A percentile compares a stretch with the other conserved stretches of the same genome.
Evolutionary conservation across 2,113 vertebrate species (phyloP).

Genomic region (Cercocebus atys): DNA sequence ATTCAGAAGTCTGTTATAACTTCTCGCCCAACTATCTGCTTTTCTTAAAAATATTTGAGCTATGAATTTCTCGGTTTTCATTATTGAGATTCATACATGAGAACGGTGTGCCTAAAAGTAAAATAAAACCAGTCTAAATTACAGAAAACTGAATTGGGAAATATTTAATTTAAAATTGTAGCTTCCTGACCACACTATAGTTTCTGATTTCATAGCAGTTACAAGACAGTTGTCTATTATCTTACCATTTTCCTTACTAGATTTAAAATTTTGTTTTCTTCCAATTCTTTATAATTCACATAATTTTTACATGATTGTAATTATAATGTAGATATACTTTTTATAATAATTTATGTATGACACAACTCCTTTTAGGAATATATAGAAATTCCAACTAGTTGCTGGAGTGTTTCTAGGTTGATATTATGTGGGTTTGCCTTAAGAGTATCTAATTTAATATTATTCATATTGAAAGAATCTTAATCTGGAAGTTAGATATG

Average conservation of each 20-base stretch:
- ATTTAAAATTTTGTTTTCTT: conserved; percentile 27
- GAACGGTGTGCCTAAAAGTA: conserved; percentile 17
- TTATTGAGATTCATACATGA: conserved; percentile 6
- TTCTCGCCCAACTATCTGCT: background rate
- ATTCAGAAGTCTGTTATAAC: conserved; percentile 32
- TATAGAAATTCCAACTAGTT: background rate
- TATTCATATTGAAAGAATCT: background rate
- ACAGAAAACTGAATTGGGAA: background rate
- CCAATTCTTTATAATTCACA: background rate
- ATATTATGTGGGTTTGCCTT: background rate
- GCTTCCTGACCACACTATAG: background rate
- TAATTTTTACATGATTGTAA: background rate
- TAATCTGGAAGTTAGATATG: background rate
- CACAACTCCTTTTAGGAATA: background rate
- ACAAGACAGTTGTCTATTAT: background rate
- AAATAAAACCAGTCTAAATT: conserved; percentile 8
- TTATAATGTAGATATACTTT: background rate
- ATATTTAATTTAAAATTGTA: conserved; percentile 4
- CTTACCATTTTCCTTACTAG: background rate
- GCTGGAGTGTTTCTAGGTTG: background rate
- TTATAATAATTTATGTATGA: background rate
- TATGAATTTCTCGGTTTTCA: conserved; percentile 14
- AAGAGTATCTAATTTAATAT: background rate
- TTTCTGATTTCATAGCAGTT: conserved; percentile 20
- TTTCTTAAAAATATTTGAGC: conserved; percentile 39